Percentiles rank a stretch among this genome's conserved stretches.
These are phyloP conservation scores for Monopis laevigella DNA, from an alignment of 2,888 invertebrate species.

Conservation along the genomic window DNA sequence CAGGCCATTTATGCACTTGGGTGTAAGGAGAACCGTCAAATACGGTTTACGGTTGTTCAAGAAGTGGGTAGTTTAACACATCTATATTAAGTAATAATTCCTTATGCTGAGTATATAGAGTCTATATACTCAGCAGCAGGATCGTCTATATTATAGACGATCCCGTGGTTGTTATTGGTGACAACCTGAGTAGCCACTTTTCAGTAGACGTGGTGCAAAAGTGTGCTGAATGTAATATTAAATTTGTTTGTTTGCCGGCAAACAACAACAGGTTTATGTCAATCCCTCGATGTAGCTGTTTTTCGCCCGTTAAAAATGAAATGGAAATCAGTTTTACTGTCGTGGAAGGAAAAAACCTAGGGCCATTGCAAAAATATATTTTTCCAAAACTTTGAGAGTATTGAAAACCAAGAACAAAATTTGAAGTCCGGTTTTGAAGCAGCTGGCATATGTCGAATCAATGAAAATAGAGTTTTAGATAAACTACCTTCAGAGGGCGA, in stretches of 20 bases:
- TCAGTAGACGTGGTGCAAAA: background rate
- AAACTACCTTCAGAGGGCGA: background rate
- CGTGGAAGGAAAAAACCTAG: background rate
- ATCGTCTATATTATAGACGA: too few species aligned
- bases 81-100: conserved; percentile 10
- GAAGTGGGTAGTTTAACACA: conserved; percentile 16
- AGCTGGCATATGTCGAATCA: background rate
- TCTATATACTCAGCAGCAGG: too few species aligned
- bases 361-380: background rate
- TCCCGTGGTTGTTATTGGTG: background rate
- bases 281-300: background rate
- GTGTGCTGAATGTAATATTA: background rate
- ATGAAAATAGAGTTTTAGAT: background rate
- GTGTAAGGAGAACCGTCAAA: conserved; percentile 12
- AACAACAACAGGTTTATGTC: background rate
- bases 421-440: background rate
- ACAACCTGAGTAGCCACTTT: background rate
- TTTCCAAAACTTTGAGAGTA: background rate
- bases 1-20: conserved; percentile 15
- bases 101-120: background rate
- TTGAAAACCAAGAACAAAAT: background rate
- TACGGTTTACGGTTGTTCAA: conserved; percentile 13
- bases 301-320: background rate
- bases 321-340: background rate
- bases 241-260: background rate